Evolutionary conservation across 2,797 vertebrate species (phyloP).

Genomic region (Aquila chrysaetos): DNA sequence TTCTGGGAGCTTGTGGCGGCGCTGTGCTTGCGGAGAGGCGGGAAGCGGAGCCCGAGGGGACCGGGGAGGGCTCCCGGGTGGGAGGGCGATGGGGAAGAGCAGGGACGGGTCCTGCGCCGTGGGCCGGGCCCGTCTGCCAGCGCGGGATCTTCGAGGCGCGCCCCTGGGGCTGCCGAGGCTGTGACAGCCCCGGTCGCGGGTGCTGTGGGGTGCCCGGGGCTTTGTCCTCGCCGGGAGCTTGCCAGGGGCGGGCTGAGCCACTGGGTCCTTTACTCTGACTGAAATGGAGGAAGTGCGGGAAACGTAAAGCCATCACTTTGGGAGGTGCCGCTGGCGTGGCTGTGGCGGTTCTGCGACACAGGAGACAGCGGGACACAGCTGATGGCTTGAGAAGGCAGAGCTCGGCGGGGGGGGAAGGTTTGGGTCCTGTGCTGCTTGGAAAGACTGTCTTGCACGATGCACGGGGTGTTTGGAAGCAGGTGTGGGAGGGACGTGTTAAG

Average conservation of each 20-base stretch:
- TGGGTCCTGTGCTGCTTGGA: neutral
- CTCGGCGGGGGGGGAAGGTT: fast-evolving
- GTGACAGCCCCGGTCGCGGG: fast-evolving
- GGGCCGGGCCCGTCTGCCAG: fast-evolving
- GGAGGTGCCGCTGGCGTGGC: neutral
- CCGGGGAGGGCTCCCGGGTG: neutral
- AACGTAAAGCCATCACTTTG: no score
- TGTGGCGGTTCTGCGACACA: fast-evolving
- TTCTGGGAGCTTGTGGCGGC: neutral
- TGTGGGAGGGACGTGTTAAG: no score
- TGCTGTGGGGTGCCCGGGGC: neutral
- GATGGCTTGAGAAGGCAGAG: neutral
- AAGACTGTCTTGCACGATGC: no score
- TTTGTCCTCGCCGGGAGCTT: neutral
- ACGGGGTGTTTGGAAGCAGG: neutral
- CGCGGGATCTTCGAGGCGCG: fast-evolving
- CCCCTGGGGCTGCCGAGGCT: neutral
- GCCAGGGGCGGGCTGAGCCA: fast-evolving
- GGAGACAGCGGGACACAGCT: neutral
- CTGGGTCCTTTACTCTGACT: no score
- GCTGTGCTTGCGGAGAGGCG: neutral
- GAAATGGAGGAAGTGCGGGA: neutral
- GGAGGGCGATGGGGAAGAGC: neutral
- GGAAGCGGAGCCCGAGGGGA: neutral
- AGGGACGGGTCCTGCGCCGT: fast-evolving